Base-by-base conservation (phyloP, 1,140 invertebrate species). In the Cyclargus thomasi region DNA sequence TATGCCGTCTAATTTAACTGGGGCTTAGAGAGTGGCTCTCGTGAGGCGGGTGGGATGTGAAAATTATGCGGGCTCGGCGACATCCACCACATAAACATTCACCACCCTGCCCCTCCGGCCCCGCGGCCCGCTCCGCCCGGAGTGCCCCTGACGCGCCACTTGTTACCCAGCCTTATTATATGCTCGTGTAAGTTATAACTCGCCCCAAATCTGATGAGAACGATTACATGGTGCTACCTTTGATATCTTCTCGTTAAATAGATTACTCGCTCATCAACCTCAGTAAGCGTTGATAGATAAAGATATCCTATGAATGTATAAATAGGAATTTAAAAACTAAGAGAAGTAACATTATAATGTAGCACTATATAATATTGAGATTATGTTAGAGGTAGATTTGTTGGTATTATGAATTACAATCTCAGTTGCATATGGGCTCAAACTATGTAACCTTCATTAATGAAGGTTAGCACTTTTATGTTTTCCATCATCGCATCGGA, bases 51-150 rank as follows among this genome's bases (percentile, higher is more conserved):
- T 65, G 71, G 77, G 74, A 81, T 81, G 78, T 69, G 77, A 79
- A 79, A 80, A 84, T 84, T 82, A 84, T 84, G 74, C 78, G 75
- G 74, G 65, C 62, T 63, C 67, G 70, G 59, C 67, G 57, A 71
- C 63, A 29, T 29, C 29, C 29, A 29, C 1, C 29, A 29, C 29
- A 72, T 72, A 74, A 71, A 76, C 69, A 76, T 70, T 74, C 70
- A 68, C 67, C 67, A 67, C 63, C 71, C 70, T 73, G 68, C 68
- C 65, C 39, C 62, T 29, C 39, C 63, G 68, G 5, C 29, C 29
- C 29, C 29, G 29, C 29, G 29, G 29, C 29, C 29, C 36, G 55
- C 53, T 65, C 21, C 20, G 18, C 29, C 53, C 23, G n/a, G 65
- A 59, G 29, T 59, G 57, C 17, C 17, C 23, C 18, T 65, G 53